Evolutionary conservation across 2,113 vertebrate species (phyloP), one percentile per base, ranked within the genome.

Genomic region (western clawed frog (Xenopus tropicalis)): DNA sequence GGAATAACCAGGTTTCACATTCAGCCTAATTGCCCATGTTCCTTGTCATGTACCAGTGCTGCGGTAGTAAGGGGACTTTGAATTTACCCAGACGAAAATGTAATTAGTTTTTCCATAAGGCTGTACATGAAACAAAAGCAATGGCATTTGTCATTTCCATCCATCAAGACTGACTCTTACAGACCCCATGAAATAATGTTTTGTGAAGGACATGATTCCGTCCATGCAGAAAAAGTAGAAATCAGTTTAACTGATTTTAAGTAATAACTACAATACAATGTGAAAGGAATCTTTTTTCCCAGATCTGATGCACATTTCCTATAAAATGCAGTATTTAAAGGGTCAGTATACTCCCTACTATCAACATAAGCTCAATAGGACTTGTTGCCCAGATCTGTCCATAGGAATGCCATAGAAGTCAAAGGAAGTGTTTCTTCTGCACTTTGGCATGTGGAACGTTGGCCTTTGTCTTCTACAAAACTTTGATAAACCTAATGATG

Each of bases 21-120:
- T 84, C 87, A 86, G 90, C 88, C 90, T 93, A 95, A 94, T 92
- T 93, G 92, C 89, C 88, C 83, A 83, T 87, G 91, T 91, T 83
- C 86, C 86, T 86, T 88, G 88, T 90, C 90, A 90, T 90, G 93
- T 92, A 88, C 90, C 90, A 87, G 93, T 94, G 93, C 93, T 87
- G 78, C 88, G 86, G 83, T 87, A 82, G 86, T 84, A 90, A 93
- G 91, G 93, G 90, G 91, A 92, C 90, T 90, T 90, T 91, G 88
- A 88, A 89, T 93, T 92, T 87, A 91, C 82, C 89, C 88, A 91
- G 90, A 94, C 93, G 91, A 95, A 93, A 93, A 95, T 91, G 91
- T 89, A 91, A 96, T 97, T 94, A 94, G 93, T 91, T 93, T 88
- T 93, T 91, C 90, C 84, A 87, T 84, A 87, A 86, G 89, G 87